Evolutionary conservation across 2,797 vertebrate species (phyloP), one percentile per base, ranked within the genome.

Genomic region (Typhlichthys eigenmanni): DNA sequence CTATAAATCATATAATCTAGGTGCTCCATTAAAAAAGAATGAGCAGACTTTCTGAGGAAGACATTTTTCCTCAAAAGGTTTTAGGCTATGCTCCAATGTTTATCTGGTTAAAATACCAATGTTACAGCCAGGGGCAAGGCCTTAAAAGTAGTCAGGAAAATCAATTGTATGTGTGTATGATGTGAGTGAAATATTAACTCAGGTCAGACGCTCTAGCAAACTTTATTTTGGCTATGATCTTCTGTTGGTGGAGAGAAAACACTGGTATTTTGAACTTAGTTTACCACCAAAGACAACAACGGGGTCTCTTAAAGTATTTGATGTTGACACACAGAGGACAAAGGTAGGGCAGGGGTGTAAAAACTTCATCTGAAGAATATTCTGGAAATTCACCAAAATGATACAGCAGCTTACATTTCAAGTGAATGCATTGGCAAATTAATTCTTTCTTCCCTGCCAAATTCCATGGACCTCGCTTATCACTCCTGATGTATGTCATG

Each of bases 401-500:
- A 7, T 4, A 38, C 13, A 47, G 16, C 45, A 62, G 49, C 53
- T 11, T 2, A 47, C 14, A 55, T 38, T 52, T 9, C 46, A 10
- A 62, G 61, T 1, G 64, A 55, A 69, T 60, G 45, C 48, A 58
- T 61, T 6, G 43, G 56, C 24, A 61, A 45, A 66, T 74, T 13
- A 62, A 66, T 79, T 59, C 74, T 65, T 67, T 81, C 53, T 71
- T 47, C 13, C 7, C 38, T 9, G 8, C 38, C 38, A 43, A 43
- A 43, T 9, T 8, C 9, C 38, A 43, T 7, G 38, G 38, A 43
- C 38, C 8, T 43, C 38, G 2, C 38, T 43, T 82, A 76, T 83
- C 73, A 67, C 71, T 86, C 73, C 71, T 70, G 69, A 55, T 69
- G 72, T 74, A 65, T 68, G 58, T 66, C 67, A 61, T 53, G 70